Percentiles rank a stretch among this genome's conserved stretches.
These are phyloP conservation scores for Eurois occulta DNA, from an alignment of 2,888 invertebrate genomes.

Conservation along the genomic window DNA sequence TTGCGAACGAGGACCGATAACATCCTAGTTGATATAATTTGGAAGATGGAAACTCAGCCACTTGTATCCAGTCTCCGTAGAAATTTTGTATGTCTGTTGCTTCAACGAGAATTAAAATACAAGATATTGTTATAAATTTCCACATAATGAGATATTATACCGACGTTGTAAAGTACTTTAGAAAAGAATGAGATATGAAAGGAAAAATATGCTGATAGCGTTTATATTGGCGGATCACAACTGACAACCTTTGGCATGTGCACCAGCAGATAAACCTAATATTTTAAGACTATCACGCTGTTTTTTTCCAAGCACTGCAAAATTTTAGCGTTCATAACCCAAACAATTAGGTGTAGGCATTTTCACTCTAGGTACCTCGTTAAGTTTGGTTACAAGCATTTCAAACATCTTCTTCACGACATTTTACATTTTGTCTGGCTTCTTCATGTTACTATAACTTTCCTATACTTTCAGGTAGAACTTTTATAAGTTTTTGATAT, in stretches of 20 bases:
- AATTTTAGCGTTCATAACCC: background rate
- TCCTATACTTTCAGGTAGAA: background rate
- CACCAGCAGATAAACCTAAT: background rate
- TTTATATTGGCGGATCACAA: background rate
- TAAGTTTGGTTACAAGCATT: background rate
- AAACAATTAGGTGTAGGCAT: background rate
- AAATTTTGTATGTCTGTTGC: background rate
- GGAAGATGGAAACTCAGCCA: constrained; percentile 3
- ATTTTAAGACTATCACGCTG: background rate
- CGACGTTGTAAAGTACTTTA: background rate
- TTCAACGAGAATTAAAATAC: background rate
- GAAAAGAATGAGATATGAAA: background rate
- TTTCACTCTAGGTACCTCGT: background rate
- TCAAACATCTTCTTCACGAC: background rate
- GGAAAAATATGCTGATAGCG: background rate
- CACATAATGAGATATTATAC: background rate
- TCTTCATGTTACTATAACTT: background rate
- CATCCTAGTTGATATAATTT: background rate
- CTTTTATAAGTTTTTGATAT: background rate
- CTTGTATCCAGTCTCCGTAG: constrained; percentile 15
- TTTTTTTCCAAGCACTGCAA: background rate
- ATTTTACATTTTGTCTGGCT: background rate
- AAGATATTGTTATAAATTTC: constrained; percentile 9
- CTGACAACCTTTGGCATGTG: constrained; percentile 7
- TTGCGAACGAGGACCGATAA: background rate